phyloP scores from a whole-genome alignment of 2,113 vertebrate species.

The Oreotrochilus melanogaster region DNA sequence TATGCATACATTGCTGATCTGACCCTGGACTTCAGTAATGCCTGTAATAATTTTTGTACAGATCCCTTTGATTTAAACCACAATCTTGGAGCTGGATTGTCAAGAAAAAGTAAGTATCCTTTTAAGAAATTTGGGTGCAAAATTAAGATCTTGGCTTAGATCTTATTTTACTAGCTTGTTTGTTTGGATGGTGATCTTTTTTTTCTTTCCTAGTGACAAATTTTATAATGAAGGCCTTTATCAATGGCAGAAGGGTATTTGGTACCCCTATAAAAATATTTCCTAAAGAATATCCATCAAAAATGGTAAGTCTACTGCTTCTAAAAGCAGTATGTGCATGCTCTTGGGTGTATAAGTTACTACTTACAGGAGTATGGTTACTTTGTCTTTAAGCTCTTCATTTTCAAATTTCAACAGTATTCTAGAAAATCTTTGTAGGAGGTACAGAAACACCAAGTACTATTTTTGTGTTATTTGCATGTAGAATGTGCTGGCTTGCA shows the following conservation, averaged over 20 bases:
- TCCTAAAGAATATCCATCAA: constrained; percentile 84
- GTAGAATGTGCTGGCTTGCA: not conserved
- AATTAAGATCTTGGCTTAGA: not conserved
- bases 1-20: not conserved
- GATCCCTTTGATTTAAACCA: constrained; percentile 97
- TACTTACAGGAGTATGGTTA: not conserved
- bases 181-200: not conserved
- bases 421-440: not conserved
- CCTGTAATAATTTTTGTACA: constrained; percentile 57
- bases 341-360: fast-evolving
- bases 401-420: not conserved
- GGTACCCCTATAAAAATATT: constrained; percentile 86
- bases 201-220: constrained; percentile 87
- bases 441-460: not conserved
- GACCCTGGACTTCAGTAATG: not conserved
- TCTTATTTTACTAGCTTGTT: not conserved
- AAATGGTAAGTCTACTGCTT: constrained; percentile 82
- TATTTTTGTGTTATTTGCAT: not conserved
- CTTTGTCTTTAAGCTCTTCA: not conserved
- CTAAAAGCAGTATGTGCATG: not conserved
- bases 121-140: not conserved
- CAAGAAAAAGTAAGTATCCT: constrained; percentile 90
- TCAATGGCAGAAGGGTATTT: constrained; percentile 92
- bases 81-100: constrained; percentile 94
- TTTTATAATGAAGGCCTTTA: constrained; percentile 98